A percentile compares a stretch with the other conserved stretches of the same genome.
Conservation (phyloP, 1,140 invertebrate species). For the Hylaeus volcanicus region DNA sequence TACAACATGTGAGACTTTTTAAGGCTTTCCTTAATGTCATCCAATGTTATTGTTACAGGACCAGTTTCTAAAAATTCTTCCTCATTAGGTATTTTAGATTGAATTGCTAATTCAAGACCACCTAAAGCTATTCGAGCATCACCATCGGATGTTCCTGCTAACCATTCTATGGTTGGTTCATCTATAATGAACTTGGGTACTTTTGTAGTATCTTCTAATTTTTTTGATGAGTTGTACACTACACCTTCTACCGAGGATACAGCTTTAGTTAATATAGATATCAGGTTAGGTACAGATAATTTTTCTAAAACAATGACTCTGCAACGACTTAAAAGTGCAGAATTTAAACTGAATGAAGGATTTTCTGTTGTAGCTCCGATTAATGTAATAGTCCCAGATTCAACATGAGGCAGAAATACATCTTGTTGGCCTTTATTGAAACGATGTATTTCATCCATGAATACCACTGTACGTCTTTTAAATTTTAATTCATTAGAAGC, state of each 20-base stretch:
- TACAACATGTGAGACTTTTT: conserved; percentile 88
- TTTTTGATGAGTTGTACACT: conserved; percentile 62
- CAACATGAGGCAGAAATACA: conserved; percentile 89
- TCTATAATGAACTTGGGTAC: conserved; percentile 81
- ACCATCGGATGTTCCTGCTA: conserved; percentile 89
- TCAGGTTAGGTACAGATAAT: conserved; percentile 82
- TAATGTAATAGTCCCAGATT: conserved; percentile 89
- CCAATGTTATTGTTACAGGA: conserved; percentile 81
- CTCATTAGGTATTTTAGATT: conserved; percentile 77
- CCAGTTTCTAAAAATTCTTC: conserved; percentile 60
- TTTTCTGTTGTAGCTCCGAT: conserved; percentile 95
- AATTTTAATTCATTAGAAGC: conserved; percentile 88
- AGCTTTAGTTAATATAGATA: conserved; percentile 84
- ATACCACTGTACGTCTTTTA: conserved; percentile 88
- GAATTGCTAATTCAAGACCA: conserved; percentile 87
- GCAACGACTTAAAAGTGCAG: conserved; percentile 89
- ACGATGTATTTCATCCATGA: conserved; percentile 94
- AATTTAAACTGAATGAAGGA: conserved; percentile 92
- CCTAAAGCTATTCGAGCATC: conserved; percentile 90
- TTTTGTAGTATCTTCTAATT: conserved; percentile 16
- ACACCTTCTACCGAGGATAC: conserved; percentile 75
- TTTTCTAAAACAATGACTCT: conserved; percentile 89
- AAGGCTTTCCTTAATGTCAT: conserved; percentile 84
- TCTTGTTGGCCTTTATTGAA: conserved; percentile 92
- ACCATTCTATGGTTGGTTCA: conserved; percentile 84